phyloP scores from a whole-genome alignment of 2,113 vertebrate species.

The Gulo gulo region DNA sequence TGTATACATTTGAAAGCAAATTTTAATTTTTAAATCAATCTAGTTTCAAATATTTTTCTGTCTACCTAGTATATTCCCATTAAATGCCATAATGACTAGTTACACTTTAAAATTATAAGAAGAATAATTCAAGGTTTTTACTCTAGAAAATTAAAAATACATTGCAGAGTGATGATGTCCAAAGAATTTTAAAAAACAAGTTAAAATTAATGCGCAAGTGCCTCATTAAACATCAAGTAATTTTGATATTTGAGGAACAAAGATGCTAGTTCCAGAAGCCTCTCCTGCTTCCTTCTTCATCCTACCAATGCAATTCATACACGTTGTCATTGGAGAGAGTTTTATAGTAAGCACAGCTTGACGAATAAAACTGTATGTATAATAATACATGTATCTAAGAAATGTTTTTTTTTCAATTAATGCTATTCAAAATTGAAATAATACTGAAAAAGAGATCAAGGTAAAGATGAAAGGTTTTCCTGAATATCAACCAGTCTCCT shows the following conservation, averaged over 20 bases:
- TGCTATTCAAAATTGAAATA: not conserved
- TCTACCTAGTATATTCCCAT: slow-evolving; percentile 10
- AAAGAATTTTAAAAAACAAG: slow-evolving; percentile 60
- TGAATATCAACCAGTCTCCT: not conserved
- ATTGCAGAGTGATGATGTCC: slow-evolving; percentile 48
- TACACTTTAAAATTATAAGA: slow-evolving; percentile 58
- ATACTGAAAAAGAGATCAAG: not conserved
- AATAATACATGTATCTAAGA: slow-evolving; percentile 75
- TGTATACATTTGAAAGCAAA: slow-evolving; percentile 38
- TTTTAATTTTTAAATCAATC: slow-evolving; percentile 44
- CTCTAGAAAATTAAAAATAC: slow-evolving; percentile 30
- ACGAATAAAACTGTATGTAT: slow-evolving; percentile 76
- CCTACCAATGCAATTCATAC: slow-evolving; percentile 38
- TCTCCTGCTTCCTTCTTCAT: slow-evolving; percentile 53
- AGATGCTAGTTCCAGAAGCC: slow-evolving; percentile 52
- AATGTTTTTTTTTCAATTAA: slow-evolving; percentile 18
- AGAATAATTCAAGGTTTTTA: slow-evolving; percentile 78
- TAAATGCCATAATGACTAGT: not conserved
- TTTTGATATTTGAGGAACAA: not conserved
- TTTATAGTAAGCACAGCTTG: slow-evolving; percentile 72
- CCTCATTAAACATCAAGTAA: slow-evolving; percentile 60
- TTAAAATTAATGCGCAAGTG: slow-evolving; percentile 28
- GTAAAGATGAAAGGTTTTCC: not conserved
- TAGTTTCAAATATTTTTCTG: slow-evolving; percentile 41
- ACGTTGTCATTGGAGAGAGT: slow-evolving; percentile 59